Evolutionary conservation across 2,797 vertebrate species (phyloP), one percentile per base, ranked within the genome.

Genomic region (Stomatorhinus walkeri): DNA sequence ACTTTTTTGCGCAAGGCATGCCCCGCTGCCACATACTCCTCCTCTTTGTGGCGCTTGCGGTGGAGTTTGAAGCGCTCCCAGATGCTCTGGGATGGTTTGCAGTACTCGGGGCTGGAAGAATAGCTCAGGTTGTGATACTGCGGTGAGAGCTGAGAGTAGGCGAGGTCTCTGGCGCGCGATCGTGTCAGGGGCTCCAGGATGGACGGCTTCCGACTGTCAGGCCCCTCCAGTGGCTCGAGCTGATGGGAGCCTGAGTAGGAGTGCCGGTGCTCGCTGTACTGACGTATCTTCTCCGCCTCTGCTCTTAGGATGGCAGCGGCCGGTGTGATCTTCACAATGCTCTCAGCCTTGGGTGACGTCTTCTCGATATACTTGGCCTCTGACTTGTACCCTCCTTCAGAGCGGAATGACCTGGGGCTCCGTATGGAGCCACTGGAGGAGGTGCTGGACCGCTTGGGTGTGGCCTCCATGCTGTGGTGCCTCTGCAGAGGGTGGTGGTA

Each of bases 41-140:
- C 97, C 0, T 98, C 97, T 91, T 96, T 97, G 95, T 97, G 97
- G 91, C 98, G 96, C 95, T 98, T 97, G 49, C 98, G 98, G 95
- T 98, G 97, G 91, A 98, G 95, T 94, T 98, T 97, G 94, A 99
- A 97, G 84, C 97, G 96, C 93, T 97, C 98, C 98, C 98, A 99
- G 92, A 99, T 96, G 91, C 97, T 97, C 89, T 97, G 95, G 54
- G 97, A 96, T 0, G 98, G 97, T 90, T 97, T 96, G 95, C 98
- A 97, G 92, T 97, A 97, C 89, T 99, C 98, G 0, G 98, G 98
- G 93, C 98, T 98, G 94, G 98, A 98, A 87, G 97, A 96, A 93
- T 97, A 98, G 94, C 98, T 98, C 91, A 98, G 96, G 94, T 97
- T 97, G 96, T 97, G 98, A 89, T 98, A 99, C 91, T 98, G 97